Percentiles rank a stretch among this genome's conserved stretches.
Conservation (phyloP, 2,113 vertebrate genomes). For the Python bivittatus region DNA sequence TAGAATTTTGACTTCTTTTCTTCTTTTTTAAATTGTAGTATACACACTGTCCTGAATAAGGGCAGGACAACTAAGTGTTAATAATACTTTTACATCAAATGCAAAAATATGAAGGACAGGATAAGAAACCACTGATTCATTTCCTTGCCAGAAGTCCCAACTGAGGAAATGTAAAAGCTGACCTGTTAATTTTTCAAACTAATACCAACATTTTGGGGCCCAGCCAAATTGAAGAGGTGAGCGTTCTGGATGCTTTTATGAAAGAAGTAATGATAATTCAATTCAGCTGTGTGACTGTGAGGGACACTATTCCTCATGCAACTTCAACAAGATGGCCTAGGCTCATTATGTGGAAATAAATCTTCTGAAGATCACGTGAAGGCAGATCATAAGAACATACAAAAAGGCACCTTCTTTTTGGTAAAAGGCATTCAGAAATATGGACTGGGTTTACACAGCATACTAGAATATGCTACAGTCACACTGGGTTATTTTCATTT, state of each 20-base stretch:
- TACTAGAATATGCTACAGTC: background rate
- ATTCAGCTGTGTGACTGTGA: background rate
- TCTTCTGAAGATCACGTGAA: too few relatives aligned
- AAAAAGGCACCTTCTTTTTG: background rate
- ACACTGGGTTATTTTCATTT: background rate
- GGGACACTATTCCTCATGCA: too few relatives aligned
- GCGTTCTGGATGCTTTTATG: background rate
- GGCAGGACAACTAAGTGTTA: background rate
- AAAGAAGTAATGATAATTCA: background rate
- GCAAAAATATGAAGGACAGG: background rate
- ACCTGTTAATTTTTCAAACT: background rate
- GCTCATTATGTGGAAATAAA: background rate
- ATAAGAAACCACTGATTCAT: background rate
- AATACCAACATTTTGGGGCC: accelerated
- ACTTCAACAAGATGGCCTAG: background rate
- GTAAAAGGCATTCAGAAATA: background rate
- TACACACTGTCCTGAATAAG: background rate
- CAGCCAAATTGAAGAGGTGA: background rate
- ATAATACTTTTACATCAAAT: background rate
- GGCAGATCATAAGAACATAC: background rate
- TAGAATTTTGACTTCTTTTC: background rate
- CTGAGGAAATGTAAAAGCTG: background rate
- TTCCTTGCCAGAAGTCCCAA: background rate
- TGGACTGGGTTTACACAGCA: background rate
- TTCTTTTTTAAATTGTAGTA: background rate